These are phyloP conservation scores for Crenichthys baileyi DNA, from an alignment of 2,797 vertebrate species.

Conservation along the genomic window DNA sequence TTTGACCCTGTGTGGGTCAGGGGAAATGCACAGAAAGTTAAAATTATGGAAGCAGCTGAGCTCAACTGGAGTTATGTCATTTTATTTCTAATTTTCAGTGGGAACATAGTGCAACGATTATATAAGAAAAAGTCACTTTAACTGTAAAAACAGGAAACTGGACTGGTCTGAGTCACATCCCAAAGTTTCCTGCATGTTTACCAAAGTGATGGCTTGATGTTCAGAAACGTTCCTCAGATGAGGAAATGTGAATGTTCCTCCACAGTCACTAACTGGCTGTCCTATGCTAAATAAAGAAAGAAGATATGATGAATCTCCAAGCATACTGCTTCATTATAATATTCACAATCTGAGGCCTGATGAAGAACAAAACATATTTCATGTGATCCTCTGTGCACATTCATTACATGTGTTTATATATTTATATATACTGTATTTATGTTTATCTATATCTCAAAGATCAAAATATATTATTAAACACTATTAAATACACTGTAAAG, in stretches of 20 bases:
- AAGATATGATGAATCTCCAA: slow-evolving; percentile 62
- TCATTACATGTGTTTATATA: slow-evolving; percentile 37
- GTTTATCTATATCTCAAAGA: slow-evolving; percentile 37
- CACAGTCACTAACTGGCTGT: slow-evolving; percentile 46
- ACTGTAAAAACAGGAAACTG: neutral
- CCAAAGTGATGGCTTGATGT: slow-evolving; percentile 13
- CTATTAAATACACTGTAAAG: slow-evolving; percentile 57
- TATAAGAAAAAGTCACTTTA: neutral
- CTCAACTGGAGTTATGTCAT: neutral
- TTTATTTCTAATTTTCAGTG: too few relatives aligned
- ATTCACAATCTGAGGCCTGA: slow-evolving; percentile 68
- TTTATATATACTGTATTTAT: slow-evolving; percentile 25
- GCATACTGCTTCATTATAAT: slow-evolving; percentile 72
- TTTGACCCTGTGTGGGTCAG: neutral
- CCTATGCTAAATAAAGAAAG: slow-evolving; percentile 53
- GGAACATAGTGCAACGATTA: neutral
- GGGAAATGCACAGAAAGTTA: neutral
- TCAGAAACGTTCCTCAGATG: slow-evolving; percentile 36
- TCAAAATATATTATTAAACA: slow-evolving; percentile 66
- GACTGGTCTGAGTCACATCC: neutral
- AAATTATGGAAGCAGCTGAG: neutral
- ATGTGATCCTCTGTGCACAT: slow-evolving; percentile 37
- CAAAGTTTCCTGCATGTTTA: slow-evolving; percentile 21
- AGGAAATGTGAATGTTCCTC: slow-evolving; percentile 29
- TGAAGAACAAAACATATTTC: slow-evolving; percentile 63